Evolutionary conservation across 1,140 invertebrate genomes (phyloP).

Genomic region (Papilio xuthus): DNA sequence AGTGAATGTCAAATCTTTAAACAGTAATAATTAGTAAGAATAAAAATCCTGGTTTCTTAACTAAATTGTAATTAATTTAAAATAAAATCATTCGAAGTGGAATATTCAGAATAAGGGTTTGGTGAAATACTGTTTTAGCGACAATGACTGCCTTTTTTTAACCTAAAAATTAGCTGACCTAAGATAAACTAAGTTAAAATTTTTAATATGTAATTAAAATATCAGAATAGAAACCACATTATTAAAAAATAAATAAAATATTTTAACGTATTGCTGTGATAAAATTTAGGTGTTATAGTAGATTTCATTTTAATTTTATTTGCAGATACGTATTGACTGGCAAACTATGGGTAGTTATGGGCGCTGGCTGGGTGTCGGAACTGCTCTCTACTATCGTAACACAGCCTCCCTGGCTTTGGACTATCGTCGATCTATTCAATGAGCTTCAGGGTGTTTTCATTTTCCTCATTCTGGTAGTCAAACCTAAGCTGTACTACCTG

Average conservation of each 20-base stretch:
- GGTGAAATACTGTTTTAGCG: too few relatives aligned
- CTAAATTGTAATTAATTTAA: too few relatives aligned
- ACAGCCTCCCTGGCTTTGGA: conserved; percentile 80
- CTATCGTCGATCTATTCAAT: conserved; percentile 83
- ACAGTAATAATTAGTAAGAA: conserved; percentile 18
- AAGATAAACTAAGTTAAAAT: too few relatives aligned
- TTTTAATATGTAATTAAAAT: too few relatives aligned
- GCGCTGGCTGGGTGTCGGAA: conserved; percentile 87
- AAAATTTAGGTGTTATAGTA: conserved; percentile 19
- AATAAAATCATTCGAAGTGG: too few relatives aligned
- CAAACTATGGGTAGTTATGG: conserved; percentile 89
- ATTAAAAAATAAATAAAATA: too few relatives aligned
- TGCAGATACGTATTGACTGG: conserved; percentile 85
- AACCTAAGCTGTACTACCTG: conserved; percentile 82
- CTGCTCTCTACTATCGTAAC: conserved; percentile 82
- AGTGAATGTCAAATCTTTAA: conserved; percentile 50
- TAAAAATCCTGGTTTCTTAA: neutral
- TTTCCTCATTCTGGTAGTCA: conserved; percentile 85
- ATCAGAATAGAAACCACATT: too few relatives aligned
- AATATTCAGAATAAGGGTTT: too few relatives aligned
- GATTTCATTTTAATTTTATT: conserved; percentile 15
- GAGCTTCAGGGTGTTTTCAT: conserved; percentile 85
- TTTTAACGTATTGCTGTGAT: neutral
- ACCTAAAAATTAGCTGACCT: too few relatives aligned
- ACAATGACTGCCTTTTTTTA: too few relatives aligned